Base-by-base conservation (phyloP, 2,888 invertebrate genomes). In the Pemphredon lugubris region DNA sequence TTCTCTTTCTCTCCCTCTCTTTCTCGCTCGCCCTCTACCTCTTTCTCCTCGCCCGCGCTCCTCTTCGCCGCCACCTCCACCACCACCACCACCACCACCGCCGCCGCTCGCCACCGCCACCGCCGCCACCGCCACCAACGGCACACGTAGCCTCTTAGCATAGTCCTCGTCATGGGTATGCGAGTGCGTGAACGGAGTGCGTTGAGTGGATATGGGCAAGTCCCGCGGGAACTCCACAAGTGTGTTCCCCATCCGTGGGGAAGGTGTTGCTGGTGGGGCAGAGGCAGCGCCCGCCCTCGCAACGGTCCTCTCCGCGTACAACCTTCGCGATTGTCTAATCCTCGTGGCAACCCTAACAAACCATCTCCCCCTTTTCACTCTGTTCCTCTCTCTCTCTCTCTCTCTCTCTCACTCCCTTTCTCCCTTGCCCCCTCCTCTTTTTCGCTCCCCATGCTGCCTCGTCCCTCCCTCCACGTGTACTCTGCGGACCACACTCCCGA, bases 251-350 rank as follows among this genome's bases (percentile, higher is more conserved):
- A 73, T 75, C n/a, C 79, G 58, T 65, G 69, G n/a, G n/a, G 54
- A 86, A 85, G 87, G 85, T 86, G 87, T 87, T 84, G 75, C 73
- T 78, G 87, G 87, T 86, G 88, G 86, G 88, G 88, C 81, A 66
- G 73, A 74, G 45, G 70, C 74, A 73, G 75, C 84, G 84, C 77
- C 80, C 84, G 84, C 84, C 84, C 83, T 84, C 84, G 75, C 83
- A 74, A 60, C 74, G 69, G 50, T 81, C 76, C 79, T 81, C 71
- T 81, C 73, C 79, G 75, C 75, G 68, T 75, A 83, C 72, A n/a
- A n/a, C n/a, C 81, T 76, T 80, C 83, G 83, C 82, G 79, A 84
- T 83, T 81, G 79, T 80, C 84, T 86, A 85, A 86, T 86, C 80
- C 86, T 73, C 76, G 68, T 75, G 75, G 83, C 84, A 84, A 83